Percentiles rank a stretch among this genome's conserved stretches.
Evolutionary conservation across 2,113 vertebrate species (phyloP).

Genomic region (Acrocephalus arundinaceus): DNA sequence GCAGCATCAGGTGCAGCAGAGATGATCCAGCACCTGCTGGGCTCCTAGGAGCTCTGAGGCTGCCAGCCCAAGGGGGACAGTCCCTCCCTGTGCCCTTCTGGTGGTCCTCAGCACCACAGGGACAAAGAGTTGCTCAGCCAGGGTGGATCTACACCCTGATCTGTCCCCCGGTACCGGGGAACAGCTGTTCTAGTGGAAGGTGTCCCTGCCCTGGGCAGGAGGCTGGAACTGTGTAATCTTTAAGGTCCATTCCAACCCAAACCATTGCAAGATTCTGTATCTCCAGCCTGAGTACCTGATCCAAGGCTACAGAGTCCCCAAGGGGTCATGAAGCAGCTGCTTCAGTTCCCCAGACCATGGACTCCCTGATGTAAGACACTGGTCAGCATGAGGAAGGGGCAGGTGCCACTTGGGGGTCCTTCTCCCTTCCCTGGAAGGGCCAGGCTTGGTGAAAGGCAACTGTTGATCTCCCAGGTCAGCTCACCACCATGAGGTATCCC

Average conservation of each 20-base stretch:
- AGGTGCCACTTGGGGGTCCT: neutral
- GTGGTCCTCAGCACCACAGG: neutral
- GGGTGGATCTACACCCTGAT: no score
- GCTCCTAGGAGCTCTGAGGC: neutral
- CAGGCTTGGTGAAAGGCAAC: neutral
- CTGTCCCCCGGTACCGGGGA: neutral
- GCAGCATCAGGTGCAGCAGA: rapidly evolving
- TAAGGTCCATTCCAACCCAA: no score
- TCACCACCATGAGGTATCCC: neutral
- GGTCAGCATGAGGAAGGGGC: neutral
- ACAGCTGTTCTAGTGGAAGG: neutral
- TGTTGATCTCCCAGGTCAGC: neutral
- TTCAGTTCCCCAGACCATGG: neutral
- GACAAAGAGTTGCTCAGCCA: neutral
- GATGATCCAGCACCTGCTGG: neutral
- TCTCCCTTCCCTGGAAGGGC: neutral
- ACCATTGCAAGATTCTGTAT: neutral
- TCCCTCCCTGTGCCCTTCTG: neutral
- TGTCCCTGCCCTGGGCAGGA: neutral
- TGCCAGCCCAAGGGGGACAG: neutral
- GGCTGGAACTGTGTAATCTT: neutral
- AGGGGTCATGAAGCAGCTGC: neutral
- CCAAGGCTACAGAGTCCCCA: neutral
- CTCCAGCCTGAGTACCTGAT: neutral
- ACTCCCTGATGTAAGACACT: neutral